phyloP scores from a whole-genome alignment of 1,140 invertebrate genomes.

The Drosophila setifemur region DNA sequence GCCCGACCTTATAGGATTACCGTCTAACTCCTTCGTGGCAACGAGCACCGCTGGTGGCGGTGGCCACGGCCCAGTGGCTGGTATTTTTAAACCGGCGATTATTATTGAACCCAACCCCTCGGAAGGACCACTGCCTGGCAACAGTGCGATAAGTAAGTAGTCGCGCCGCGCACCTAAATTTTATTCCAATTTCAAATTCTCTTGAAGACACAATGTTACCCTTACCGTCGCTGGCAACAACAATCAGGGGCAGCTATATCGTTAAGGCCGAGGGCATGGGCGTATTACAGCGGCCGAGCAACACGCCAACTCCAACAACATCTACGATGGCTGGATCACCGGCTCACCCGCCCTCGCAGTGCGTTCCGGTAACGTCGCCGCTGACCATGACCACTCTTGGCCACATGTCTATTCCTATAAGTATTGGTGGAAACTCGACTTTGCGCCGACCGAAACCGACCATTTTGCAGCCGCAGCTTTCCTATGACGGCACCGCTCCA shows the following conservation, averaged over 20 bases:
- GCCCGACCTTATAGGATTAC: constrained; percentile 72
- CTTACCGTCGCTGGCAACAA: constrained; percentile 62
- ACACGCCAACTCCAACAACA: constrained; percentile 54
- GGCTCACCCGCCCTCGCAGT: constrained; percentile 43
- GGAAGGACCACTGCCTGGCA: constrained; percentile 40
- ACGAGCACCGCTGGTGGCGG: constrained; percentile 29
- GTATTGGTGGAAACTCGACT: constrained; percentile 41
- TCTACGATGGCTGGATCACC: constrained; percentile 51
- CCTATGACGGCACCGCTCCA: constrained; percentile 77
- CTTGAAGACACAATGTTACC: constrained; percentile 67
- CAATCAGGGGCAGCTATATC: constrained; percentile 67
- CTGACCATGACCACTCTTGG: constrained; percentile 34
- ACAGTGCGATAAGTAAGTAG: constrained; percentile 68
- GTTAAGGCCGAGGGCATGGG: constrained; percentile 60
- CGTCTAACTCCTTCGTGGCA: constrained; percentile 49
- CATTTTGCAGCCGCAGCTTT: constrained; percentile 61
- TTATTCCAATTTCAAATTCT: neutral
- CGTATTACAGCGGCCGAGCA: constrained; percentile 58
- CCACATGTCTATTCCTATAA: constrained; percentile 26
- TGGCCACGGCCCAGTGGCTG: constrained; percentile 25
- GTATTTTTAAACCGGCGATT: constrained; percentile 69
- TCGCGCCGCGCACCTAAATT: neutral
- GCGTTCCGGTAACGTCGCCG: constrained; percentile 27
- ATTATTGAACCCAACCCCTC: constrained; percentile 55
- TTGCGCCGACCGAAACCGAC: constrained; percentile 57